A percentile compares a stretch with the other conserved stretches of the same genome.
Evolutionary conservation across 2,113 vertebrate genomes (phyloP).

Genomic region (Pongo pygmaeus): DNA sequence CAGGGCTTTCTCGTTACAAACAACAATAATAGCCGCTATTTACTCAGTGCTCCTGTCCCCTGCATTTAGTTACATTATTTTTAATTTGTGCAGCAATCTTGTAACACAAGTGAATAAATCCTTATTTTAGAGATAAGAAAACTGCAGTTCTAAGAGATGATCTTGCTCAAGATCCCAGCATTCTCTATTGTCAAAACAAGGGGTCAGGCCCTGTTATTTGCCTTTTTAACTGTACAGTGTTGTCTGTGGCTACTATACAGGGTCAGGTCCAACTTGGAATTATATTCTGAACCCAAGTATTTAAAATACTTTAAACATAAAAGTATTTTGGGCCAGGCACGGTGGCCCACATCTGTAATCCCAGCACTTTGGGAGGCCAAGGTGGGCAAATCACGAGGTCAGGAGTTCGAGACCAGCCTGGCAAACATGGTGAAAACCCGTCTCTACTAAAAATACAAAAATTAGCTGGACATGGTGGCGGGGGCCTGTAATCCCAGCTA

Average conservation of each 20-base stretch:
- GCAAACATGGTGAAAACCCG: no score
- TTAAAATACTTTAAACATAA: not conserved
- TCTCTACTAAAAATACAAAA: no score
- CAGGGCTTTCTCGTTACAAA: not conserved
- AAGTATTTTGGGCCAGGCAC: not conserved
- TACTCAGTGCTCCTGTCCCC: not conserved
- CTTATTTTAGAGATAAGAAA: slow-evolving; percentile 2
- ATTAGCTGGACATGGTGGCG: no score
- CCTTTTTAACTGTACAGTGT: not conserved
- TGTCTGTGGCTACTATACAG: not conserved
- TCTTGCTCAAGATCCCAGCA: not conserved
- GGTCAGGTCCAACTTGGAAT: not conserved
- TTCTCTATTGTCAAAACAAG: not conserved
- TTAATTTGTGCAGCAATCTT: slow-evolving; percentile 26
- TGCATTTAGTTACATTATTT: slow-evolving; percentile 20
- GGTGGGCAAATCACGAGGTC: no score
- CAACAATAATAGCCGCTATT: not conserved
- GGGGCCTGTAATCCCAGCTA: no score
- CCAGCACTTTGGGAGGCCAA: no score
- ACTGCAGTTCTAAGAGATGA: not conserved
- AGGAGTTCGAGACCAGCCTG: no score
- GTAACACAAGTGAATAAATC: not conserved
- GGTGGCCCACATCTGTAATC: no score
- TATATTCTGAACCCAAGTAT: not conserved
- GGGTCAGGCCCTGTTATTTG: not conserved